Evolutionary conservation across 2,888 invertebrate genomes (phyloP), one percentile per base, ranked within the genome.

Genomic region (Loripinus fragilis): DNA sequence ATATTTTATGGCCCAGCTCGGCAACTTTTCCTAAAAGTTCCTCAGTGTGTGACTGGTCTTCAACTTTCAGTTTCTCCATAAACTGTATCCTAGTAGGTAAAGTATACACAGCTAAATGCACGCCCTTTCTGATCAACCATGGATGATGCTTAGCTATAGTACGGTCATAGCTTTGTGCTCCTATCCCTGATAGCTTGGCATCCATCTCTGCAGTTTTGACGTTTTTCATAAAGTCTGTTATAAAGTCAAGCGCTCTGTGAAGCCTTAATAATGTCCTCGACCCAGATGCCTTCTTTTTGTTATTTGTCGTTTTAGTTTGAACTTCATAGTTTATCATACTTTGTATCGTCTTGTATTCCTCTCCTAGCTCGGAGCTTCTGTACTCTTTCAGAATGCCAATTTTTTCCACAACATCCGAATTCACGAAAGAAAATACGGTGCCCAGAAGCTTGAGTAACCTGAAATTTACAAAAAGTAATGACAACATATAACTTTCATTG

Each of bases 171-270:
- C 97, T 96, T 70, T 95, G 95, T 89, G 96, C 96, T 89, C 97
- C 97, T 20, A 96, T 95, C 7, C 69, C 74, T 8, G 89, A 86
- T 74, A 91, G 73, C 64, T 89, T 90, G 20, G 74, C 94, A 93
- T 88, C 85, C 17, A 85, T 86, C 5, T 86, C 84, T n/a, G 89
- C 89, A 94, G 78, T 79, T 23, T 83, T 80, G n/a, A 98, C 93
- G 82, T 96, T 95, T 83, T 95, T 95, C 84, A 99, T 94, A 93
- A 99, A 98, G 84, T 96, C 95, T 82, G 96, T 95, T 80, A 98
- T 97, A 94, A 99, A 99, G 93, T 97, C 97, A 91, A 98, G 95
- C 12, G 98, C 98, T 92, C 98, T 95, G 93, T 98, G 98, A 71
- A 99, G 95, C 86, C 98, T 95, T 30, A 99, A 94, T 90, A 98